Evolutionary conservation across 2,888 invertebrate genomes (phyloP).

Genomic region (Stramonita haemastoma): DNA sequence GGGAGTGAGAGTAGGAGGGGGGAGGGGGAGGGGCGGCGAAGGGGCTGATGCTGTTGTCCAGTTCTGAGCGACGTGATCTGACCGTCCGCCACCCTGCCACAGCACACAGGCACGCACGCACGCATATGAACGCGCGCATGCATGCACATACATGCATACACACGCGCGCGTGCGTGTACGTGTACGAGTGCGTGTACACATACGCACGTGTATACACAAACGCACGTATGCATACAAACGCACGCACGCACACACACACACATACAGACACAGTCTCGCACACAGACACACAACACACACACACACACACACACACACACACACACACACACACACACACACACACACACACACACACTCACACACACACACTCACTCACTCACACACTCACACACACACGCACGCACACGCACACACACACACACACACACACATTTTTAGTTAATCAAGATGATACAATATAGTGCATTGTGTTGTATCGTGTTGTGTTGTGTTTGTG

Average conservation of each 20-base stretch:
- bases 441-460: too few relatives aligned
- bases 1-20: too few relatives aligned
- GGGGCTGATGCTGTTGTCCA: conserved; percentile 29
- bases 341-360: background rate
- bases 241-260: background rate
- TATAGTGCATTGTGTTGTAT: too few relatives aligned
- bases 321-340: background rate
- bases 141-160: background rate
- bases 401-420: background rate
- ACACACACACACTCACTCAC: background rate
- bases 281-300: too few relatives aligned
- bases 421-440: too few relatives aligned
- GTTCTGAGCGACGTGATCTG: conserved; percentile 16
- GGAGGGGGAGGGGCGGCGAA: background rate
- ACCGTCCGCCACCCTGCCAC: conserved; percentile 21
- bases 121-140: background rate
- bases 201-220: background rate
- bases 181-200: background rate
- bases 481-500: too few relatives aligned
- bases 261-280: too few relatives aligned
- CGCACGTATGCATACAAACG: background rate
- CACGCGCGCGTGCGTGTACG: background rate
- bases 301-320: conserved; percentile 20
- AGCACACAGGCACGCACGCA: too few relatives aligned
- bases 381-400: background rate